Percentiles rank a stretch among this genome's conserved stretches.
phyloP scores from a whole-genome alignment of 2,113 vertebrate genomes.

The Merops nubicus region DNA sequence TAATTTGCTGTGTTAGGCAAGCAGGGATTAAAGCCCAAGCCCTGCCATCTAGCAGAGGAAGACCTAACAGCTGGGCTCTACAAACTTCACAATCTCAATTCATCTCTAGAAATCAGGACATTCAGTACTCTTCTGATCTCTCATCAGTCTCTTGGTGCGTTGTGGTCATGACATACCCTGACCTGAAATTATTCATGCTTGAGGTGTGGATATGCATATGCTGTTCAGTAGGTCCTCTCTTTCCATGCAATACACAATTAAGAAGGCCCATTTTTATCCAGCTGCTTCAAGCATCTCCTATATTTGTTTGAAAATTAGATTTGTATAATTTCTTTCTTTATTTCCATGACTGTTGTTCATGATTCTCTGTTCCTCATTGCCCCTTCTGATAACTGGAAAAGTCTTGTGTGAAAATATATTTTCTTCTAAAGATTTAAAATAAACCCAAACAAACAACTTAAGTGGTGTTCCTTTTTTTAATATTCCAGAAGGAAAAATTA shows the following conservation, averaged over 20 bases:
- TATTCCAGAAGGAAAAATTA: not conserved
- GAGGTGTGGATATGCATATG: not conserved
- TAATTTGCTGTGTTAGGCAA: not conserved
- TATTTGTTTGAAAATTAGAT: not conserved
- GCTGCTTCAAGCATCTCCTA: not conserved
- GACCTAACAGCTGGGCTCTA: not conserved
- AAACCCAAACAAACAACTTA: not conserved
- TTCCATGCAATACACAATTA: not conserved
- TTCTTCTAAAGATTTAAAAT: not conserved
- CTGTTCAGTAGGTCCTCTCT: not conserved
- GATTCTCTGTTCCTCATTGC: not conserved
- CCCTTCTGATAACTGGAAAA: not conserved
- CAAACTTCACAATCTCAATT: not conserved
- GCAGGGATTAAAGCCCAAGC: not conserved
- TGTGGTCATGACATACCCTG: not conserved
- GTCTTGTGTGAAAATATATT: not conserved
- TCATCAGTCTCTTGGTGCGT: not conserved
- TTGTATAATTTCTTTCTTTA: not conserved
- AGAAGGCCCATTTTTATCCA: not conserved
- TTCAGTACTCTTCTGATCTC: not conserved
- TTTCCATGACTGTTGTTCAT: not conserved
- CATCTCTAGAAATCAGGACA: not conserved
- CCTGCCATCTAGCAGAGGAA: not conserved
- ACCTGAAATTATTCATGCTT: not conserved
- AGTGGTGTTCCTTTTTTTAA: not conserved